Percentiles rank a stretch among this genome's conserved stretches.
These are phyloP conservation scores for Crocallis elinguaria DNA, from an alignment of 2,888 invertebrate species.

Conservation along the genomic window DNA sequence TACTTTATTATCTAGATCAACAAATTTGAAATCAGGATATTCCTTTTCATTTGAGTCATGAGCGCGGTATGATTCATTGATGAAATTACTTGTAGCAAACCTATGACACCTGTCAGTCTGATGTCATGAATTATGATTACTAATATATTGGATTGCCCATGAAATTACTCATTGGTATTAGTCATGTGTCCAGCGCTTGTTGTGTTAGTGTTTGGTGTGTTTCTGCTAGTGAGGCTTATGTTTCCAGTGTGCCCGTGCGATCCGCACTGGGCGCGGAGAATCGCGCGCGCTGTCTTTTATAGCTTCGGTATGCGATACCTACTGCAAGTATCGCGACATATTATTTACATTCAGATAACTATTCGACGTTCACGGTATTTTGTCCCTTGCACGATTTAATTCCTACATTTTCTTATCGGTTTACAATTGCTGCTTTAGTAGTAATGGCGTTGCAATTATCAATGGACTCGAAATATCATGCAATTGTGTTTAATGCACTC, in stretches of 20 bases:
- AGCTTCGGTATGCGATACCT: conserved; percentile 53
- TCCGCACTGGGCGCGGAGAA: conserved; percentile 75
- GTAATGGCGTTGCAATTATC: not conserved
- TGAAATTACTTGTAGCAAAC: conserved; percentile 9
- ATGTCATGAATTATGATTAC: conserved; percentile 2
- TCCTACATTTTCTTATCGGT: not conserved
- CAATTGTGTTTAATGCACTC: not conserved
- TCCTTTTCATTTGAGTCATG: conserved; percentile 28
- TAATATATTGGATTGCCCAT: conserved; percentile 7
- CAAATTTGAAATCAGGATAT: conserved; percentile 26
- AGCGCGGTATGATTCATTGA: conserved; percentile 25
- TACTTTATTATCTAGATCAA: conserved; percentile 39
- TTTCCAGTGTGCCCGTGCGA: conserved; percentile 75
- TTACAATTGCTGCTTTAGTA: not conserved
- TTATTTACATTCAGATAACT: conserved; percentile 46
- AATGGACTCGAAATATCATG: not conserved
- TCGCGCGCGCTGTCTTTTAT: conserved; percentile 66
- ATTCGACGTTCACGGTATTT: conserved; percentile 30
- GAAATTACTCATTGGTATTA: conserved; percentile 27
- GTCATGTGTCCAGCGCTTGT: conserved; percentile 20
- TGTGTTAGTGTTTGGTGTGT: conserved; percentile 12
- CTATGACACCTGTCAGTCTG: conserved; percentile 3
- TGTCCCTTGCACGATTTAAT: conserved; percentile 21
- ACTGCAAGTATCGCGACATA: conserved; percentile 37
- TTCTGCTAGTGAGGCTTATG: conserved; percentile 33